Evolutionary conservation across 2,888 invertebrate genomes (phyloP), one percentile per base, ranked within the genome.

Genomic region (Eremobia ochroleuca): DNA sequence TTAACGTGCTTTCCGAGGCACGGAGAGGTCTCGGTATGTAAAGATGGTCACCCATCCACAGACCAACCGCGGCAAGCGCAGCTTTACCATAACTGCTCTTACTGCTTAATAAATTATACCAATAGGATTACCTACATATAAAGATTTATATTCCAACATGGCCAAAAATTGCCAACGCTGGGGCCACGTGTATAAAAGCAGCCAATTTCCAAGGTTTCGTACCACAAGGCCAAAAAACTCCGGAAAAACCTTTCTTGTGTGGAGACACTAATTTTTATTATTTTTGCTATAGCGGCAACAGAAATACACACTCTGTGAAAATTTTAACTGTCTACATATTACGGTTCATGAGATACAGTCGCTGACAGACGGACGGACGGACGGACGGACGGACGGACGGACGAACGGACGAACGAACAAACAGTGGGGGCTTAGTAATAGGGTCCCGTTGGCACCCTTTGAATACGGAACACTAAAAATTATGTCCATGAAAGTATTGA

Each of bases 11-110:
- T n/a, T n/a, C n/a, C n/a, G n/a, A n/a, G n/a, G n/a, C n/a, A n/a
- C n/a, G n/a, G n/a, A n/a, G n/a, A n/a, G n/a, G n/a, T n/a, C n/a
- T n/a, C n/a, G n/a, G n/a, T n/a, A n/a, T n/a, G n/a, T n/a, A n/a
- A n/a, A n/a, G n/a, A n/a, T n/a, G n/a, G n/a, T n/a, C n/a, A n/a
- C n/a, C n/a, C n/a, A n/a, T n/a, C n/a, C n/a, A n/a, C n/a, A n/a
- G n/a, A n/a, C n/a, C n/a, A n/a, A n/a, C n/a, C n/a, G n/a, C n/a
- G n/a, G n/a, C n/a, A n/a, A n/a, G n/a, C n/a, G n/a, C n/a, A n/a
- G n/a, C n/a, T n/a, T n/a, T n/a, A 31, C 15, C 25, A 25, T 82
- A 82, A 68, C 28, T 62, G n/a, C n/a, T 31, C 6, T 25, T 40
- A 43, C 6, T 43, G 31, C 28, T 52, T 18, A 40, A n/a, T 55